These are phyloP conservation scores for Harpalus rubripes DNA, from an alignment of 2,888 invertebrate species.

Conservation along the genomic window DNA sequence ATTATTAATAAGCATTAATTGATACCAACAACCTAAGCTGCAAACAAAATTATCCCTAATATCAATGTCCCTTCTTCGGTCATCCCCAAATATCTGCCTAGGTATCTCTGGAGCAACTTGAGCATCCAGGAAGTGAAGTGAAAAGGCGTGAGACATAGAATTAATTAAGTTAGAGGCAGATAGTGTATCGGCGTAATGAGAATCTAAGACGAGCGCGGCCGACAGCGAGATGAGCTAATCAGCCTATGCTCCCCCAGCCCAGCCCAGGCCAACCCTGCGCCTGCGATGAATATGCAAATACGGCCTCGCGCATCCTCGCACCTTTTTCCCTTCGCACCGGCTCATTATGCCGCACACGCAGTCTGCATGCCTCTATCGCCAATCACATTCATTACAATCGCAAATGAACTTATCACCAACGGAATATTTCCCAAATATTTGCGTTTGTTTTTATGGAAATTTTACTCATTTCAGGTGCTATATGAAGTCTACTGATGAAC, in stretches of 20 bases:
- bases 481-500: constrained; percentile 38
- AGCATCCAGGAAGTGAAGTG: constrained; percentile 41
- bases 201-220: constrained; percentile 54
- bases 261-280: not conserved
- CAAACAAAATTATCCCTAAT: not conserved
- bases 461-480: constrained; percentile 35
- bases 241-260: constrained; percentile 17
- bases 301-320: constrained; percentile 27
- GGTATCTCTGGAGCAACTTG: not conserved
- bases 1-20: too few species aligned
- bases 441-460: constrained; percentile 56
- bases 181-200: constrained; percentile 66
- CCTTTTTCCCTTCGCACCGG: constrained; percentile 34
- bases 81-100: not conserved
- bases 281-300: constrained; percentile 45
- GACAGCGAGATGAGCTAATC: constrained; percentile 51
- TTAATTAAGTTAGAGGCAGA: constrained; percentile 74
- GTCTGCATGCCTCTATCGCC: constrained; percentile 29
- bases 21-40: too few species aligned
- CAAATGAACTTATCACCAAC: constrained; percentile 52
- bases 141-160: constrained; percentile 69
- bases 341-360: constrained; percentile 54
- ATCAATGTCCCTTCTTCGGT: not conserved
- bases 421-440: constrained; percentile 57
- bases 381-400: constrained; percentile 64